Base-by-base conservation (phyloP, 2,113 vertebrate genomes). In the Neopipo cinnamomea region DNA sequence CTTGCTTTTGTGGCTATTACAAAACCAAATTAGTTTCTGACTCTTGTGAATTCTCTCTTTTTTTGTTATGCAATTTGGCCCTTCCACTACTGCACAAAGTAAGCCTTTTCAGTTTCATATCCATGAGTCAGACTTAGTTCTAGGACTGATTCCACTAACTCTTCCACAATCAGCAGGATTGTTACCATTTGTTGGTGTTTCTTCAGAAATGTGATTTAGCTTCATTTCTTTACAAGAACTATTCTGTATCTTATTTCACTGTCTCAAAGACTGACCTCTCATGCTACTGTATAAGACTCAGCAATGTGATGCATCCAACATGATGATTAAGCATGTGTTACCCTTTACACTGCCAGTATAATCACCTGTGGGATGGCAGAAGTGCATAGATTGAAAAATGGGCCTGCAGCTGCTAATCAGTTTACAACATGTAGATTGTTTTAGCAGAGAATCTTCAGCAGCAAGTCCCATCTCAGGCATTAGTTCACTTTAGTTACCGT, bases 141-240 rank as follows among this genome's bases (percentile, higher is more conserved):
- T 71, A 96, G 86, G 88, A 93, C 74, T 56, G 56, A 71, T 91
- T 96, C 90, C 85, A 95, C 85, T 65, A 87, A 41, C 47, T 47
- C 71, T 62, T 95, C 55, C 58, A 75, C 27, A 80, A 53, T 80
- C 70, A 96, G 74, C 74, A 89, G 81, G 72, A 92, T 37, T 77
- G 56, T 76, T 91, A 68, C 72, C 49, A 90, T 90, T 95, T 94
- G 56, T 31, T 91, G 14, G 11, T 72, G 33, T 85, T 94, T 70
- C 94, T 96, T 95, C 76, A 76, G 68, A 96, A 90, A 84, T 72
- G 77, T 86, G 52, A 73, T 77, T 95, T 49, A 79, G n/a, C 22
- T 92, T 95, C 47, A 82, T 76, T 93, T 79, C 65, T 86, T 97
- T 96, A 88, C 81, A 94, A 96, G 61, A 96, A 93, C 28, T 81